Evolutionary conservation across 1,140 invertebrate genomes (phyloP).

Genomic region (Bombus impatiens): DNA sequence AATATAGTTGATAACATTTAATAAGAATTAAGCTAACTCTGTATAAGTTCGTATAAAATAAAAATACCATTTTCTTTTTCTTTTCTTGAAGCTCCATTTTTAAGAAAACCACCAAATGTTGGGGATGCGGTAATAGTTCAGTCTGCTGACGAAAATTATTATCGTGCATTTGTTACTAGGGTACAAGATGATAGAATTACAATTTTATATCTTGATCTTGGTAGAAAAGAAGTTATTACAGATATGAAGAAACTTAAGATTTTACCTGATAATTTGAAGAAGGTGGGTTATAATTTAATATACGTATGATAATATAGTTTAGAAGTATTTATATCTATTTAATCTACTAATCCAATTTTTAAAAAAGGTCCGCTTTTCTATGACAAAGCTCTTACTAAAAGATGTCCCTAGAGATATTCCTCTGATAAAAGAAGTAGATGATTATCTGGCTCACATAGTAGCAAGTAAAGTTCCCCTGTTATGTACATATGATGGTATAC

Average conservation of each 20-base stretch:
- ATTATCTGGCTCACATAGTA: no score
- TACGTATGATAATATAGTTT: constrained; percentile 11
- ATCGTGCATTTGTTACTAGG: constrained; percentile 72
- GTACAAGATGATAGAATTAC: constrained; percentile 44
- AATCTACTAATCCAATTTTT: background rate
- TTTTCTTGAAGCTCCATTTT: no score
- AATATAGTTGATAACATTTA: no score
- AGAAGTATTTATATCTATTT: no score
- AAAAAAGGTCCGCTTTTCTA: constrained; percentile 24
- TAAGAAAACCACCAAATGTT: no score
- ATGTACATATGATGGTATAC: constrained; percentile 63
- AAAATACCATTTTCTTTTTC: no score
- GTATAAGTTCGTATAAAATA: no score
- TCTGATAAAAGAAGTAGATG: constrained; percentile 65
- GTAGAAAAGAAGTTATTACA: constrained; percentile 66
- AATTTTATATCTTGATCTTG: constrained; percentile 76
- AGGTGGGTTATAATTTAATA: constrained; percentile 48
- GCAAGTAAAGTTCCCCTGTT: constrained; percentile 55
- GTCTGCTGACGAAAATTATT: constrained; percentile 73
- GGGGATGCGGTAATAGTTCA: no score
- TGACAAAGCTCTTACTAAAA: constrained; percentile 66
- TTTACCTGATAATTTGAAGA: constrained; percentile 69
- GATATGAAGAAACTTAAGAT: constrained; percentile 61
- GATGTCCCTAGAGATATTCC: constrained; percentile 65
- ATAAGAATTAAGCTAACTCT: no score